Base-by-base conservation (phyloP, 2,113 vertebrate genomes). In the Aythya baeri region DNA sequence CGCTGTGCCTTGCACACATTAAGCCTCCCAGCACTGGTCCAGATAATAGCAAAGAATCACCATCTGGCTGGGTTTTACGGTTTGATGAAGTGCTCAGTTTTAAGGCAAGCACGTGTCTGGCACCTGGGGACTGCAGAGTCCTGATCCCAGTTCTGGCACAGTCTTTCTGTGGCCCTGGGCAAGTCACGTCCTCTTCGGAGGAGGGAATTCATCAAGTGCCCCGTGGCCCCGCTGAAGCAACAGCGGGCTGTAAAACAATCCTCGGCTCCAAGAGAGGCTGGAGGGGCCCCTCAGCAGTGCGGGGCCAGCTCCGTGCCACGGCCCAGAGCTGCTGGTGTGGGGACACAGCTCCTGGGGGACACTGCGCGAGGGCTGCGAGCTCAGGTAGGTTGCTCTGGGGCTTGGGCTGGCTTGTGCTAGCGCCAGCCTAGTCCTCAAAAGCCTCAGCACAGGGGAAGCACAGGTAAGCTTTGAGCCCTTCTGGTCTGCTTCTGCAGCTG, bases 41-140 rank as follows among this genome's bases (percentile, higher is more conserved):
- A 95, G 84, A 93, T 94, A 94, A 94, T 71, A 95, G 94, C 89
- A 93, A 58, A 92, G 94, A 96, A 81, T 96, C 94, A 96, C 94
- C 96, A 97, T 97, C 94, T 97, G 95, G 96, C 94, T 95, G 91
- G 93, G 87, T 95, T 97, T 97, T 97, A 95, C 13, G 71, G 95
- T 94, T 96, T 97, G 95, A 97, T 97, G 95, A 97, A 95, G 95
- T 97, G 96, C 94, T 95, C 91, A 91, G 89, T 88, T 96, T 96
- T 91, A 97, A 96, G 90, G 89, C 88, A 96, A 96, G 94, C 94
- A 96, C 79, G 65, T 96, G 96, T 96, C 96, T 94, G 93, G 91
- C 93, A 95, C 95, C 96, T 94, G 93, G 96, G 94, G 95, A 96
- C 88, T 14, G 16, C 3, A 1, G 52, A 96, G 79, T 52, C 91